Conservation (phyloP, 2,888 invertebrate species). For the Plebejus melissa region DNA sequence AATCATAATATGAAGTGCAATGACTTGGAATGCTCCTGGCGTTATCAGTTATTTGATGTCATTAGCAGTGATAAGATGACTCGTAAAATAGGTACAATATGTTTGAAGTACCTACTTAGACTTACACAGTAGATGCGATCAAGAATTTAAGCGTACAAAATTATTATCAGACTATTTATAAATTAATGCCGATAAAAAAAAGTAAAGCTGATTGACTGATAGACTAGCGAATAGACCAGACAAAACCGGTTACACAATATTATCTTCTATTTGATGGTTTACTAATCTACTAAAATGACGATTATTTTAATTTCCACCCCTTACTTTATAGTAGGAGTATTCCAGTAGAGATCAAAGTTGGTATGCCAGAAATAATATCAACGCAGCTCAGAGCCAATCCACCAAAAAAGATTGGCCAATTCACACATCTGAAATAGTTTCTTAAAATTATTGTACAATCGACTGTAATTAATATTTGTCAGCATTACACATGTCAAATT, state of each 20-base stretch:
- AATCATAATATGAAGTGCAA: neutral
- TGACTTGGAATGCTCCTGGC: neutral
- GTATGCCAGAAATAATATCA: neutral
- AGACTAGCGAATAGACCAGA: no score
- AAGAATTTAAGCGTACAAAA: neutral
- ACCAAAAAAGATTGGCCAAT: no score
- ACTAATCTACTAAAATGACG: no score
- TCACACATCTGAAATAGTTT: neutral
- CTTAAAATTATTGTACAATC: neutral
- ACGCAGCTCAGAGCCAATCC: no score
- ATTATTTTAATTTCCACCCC: no score
- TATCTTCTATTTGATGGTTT: no score
- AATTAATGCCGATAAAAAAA: no score
- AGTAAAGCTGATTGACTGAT: no score
- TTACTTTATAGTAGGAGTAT: no score
- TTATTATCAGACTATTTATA: neutral
- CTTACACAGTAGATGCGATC: neutral
- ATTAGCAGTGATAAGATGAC: slow-evolving; percentile 1
- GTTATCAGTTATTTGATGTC: slow-evolving; percentile 8
- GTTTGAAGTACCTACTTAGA: slow-evolving; percentile 4
- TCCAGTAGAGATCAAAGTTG: neutral
- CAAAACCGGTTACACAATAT: no score
- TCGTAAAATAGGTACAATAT: neutral
- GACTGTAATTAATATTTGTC: neutral
- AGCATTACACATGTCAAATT: neutral